Conservation (phyloP, 2,113 vertebrate genomes). For the Burhinus oedicnemus region DNA sequence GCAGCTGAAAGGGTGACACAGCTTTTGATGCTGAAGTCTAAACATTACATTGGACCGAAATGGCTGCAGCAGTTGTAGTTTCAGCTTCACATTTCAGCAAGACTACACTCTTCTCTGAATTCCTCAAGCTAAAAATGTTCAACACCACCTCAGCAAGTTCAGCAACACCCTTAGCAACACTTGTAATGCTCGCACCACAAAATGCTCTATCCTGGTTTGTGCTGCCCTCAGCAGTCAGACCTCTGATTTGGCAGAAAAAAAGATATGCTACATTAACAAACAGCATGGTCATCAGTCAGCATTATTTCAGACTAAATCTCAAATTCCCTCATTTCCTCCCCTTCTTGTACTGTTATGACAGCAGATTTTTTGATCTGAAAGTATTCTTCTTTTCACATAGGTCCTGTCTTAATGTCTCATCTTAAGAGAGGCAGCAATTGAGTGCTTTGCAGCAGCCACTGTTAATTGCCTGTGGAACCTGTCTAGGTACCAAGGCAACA, state of each 20-base stretch:
- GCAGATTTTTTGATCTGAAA: background rate
- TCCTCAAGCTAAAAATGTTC: background rate
- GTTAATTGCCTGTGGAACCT: background rate
- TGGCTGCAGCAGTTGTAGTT: background rate
- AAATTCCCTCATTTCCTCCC: accelerated
- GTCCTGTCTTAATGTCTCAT: background rate
- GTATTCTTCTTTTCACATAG: background rate
- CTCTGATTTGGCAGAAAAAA: background rate
- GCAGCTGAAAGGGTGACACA: background rate
- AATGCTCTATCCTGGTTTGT: background rate
- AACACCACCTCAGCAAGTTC: background rate
- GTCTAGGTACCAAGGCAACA: background rate
- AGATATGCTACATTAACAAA: accelerated
- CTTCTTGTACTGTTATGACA: background rate
- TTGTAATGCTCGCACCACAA: background rate
- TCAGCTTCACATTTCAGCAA: background rate
- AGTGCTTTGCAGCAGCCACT: background rate
- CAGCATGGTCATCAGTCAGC: background rate
- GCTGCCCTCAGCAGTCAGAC: conserved; percentile 40
- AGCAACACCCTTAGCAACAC: background rate
- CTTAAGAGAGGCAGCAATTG: background rate
- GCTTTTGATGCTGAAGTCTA: background rate
- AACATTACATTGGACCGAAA: background rate
- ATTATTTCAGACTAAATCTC: background rate
- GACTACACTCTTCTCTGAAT: background rate